Base-by-base conservation (phyloP, 1,140 invertebrate species). In the Venustaconcha ellipsiformis region DNA sequence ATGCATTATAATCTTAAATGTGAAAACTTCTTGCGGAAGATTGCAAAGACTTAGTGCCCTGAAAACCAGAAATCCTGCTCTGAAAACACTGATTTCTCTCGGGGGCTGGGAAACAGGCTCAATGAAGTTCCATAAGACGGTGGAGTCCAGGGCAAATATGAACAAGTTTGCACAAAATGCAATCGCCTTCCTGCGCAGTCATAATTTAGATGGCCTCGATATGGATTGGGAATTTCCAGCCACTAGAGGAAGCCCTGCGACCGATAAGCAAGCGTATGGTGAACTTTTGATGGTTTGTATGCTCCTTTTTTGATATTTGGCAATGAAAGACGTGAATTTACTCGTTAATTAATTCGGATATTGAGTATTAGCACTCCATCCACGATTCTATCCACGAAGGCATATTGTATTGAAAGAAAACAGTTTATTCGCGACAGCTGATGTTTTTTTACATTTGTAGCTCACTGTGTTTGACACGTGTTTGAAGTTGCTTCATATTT, bases 161-260 rank as follows among this genome's bases (percentile, higher is more conserved):
- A 86, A 94, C 0, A 88, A 92, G 84, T 98, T 99, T 84, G 95
- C 97, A 11, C 97, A 97, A 84, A 95, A 97, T 86, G 94, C 96
- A 8, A 96, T 98, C 64, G 96, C 96, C 30, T 98, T 97, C 90
- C 91, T 98, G 5, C 92, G 96, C 30, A 95, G 95, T 81, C 94
- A 96, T 88, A 94, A 95, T 84, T 98, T 99, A 86, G 97, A 99
- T 86, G 97, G 97, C 11, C 89, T 97, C 23, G 97, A 99, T 82
- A 94, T 99, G 1, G 96, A 98, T 86, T 99, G 97, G 96, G 96
- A 98, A 90, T 98, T 97, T 90, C 96, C 96, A 8, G 93, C 93
- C 14, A 74, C 23, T 14, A 48, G 82, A 23, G 81, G 82, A 48
- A 83, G 82, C 78, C 78, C 74, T 23, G 93, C 94, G 14, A 95